These are phyloP conservation scores for Pristionchus maxplancki DNA, from an alignment of 2,888 invertebrate species.

Conservation along the genomic window DNA sequence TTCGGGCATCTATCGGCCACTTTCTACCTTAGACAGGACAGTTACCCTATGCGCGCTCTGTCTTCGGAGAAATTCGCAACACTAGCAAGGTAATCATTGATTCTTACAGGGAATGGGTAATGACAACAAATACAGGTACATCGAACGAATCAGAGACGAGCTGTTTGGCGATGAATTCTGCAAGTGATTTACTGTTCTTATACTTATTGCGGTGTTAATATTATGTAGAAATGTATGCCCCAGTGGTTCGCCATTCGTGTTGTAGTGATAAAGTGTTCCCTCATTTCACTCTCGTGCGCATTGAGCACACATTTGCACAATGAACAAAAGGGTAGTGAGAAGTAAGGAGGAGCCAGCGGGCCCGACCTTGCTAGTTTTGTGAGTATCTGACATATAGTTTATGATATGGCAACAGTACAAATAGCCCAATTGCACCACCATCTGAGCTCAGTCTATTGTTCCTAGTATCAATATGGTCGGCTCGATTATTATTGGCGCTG, in stretches of 20 bases:
- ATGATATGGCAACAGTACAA: too few species aligned
- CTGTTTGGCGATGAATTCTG: background rate
- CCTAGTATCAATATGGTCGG: too few species aligned
- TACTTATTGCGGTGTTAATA: too few species aligned
- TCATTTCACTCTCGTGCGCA: background rate
- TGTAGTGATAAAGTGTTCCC: background rate
- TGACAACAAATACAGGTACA: background rate
- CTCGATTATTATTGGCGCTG: too few species aligned
- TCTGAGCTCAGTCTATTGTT: too few species aligned
- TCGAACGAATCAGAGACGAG: background rate
- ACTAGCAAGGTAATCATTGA: background rate
- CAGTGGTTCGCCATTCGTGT: background rate
- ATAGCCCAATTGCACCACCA: too few species aligned
- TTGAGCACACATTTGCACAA: background rate
- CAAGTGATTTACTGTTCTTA: background rate
- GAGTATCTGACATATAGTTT: too few species aligned
- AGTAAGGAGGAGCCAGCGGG: background rate
- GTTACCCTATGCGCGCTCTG: background rate
- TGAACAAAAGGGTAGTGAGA: background rate
- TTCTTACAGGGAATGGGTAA: background rate
- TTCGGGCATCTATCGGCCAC: conserved; percentile 17
- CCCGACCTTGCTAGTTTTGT: background rate
- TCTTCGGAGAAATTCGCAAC: background rate
- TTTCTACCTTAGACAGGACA: background rate
- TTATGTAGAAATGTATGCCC: background rate